Base-by-base conservation (phyloP, 2,113 vertebrate species). In the Ciconia stormi region DNA sequence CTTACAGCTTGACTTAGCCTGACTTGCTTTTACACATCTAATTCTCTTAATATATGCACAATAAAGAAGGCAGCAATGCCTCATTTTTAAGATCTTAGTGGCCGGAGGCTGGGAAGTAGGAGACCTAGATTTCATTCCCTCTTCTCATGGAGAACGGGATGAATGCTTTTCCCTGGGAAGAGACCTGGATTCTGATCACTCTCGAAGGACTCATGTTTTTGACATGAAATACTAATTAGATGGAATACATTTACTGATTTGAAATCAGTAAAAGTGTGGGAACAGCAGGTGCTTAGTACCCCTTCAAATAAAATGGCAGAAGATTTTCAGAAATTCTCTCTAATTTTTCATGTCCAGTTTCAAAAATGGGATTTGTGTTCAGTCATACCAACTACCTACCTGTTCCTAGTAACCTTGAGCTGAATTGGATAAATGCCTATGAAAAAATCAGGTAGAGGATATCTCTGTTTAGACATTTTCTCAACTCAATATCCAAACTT, bases 101-200 rank as follows among this genome's bases (percentile, higher is more conserved):
- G 86, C 89, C 9, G 8, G 79, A 95, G 91, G 82, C 96, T 96
- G 71, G 56, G 30, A 96, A 76, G 49, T 61, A 87, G 44, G 77
- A 94, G 61, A 94, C 84, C 81, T 95, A 93, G 81, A 91, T 93
- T 94, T 95, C 47, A 61, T 87, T 94, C 47, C 56, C 47, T 74
- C 29, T 79, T 84, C 62, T 85, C 30, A 22, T 36, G 52, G 23
- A 91, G 81, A 95, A 34, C 16, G 6, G 56, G 23, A 82, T 82
- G 36, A 89, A 72, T 52, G 10, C 11, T 89, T 89, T 94, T 92
- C 69, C 63, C 91, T 87, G 61, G 44, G 61, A 95, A 79, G 61
- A 82, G 62, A 80, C 84, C 38, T 82, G 62, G 84, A 79, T 93
- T 95, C 70, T 74, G 49, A 72, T 90, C 4, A 1, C 17, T 77